Conservation (phyloP, 2,113 vertebrate genomes). For the Pteropus alecto region DNA sequence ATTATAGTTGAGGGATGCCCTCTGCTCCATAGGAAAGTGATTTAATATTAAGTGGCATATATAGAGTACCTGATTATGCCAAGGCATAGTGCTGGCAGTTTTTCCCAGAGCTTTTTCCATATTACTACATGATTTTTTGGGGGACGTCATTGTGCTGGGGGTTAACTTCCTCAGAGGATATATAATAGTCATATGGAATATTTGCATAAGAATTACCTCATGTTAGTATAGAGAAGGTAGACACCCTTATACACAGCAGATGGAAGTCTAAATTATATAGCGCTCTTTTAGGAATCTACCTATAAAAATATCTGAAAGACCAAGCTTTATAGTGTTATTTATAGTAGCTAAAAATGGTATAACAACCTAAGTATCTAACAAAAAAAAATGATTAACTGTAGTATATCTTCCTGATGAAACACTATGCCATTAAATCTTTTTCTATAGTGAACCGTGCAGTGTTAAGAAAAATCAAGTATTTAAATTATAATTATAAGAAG, state of each 20-base stretch:
- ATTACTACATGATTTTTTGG: background rate
- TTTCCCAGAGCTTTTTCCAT: background rate
- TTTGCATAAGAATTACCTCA: background rate
- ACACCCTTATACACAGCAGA: background rate
- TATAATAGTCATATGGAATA: background rate
- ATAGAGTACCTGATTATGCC: background rate
- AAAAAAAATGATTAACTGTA: background rate
- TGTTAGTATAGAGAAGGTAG: background rate
- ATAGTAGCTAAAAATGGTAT: background rate
- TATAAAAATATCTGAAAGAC: background rate
- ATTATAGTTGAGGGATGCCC: background rate
- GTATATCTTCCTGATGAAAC: background rate
- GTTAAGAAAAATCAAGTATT: background rate
- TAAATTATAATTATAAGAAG: background rate
- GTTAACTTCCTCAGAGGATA: background rate
- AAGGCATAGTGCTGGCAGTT: background rate
- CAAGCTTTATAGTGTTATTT: background rate
- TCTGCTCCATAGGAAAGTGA: background rate
- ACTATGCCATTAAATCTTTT: background rate
- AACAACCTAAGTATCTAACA: background rate
- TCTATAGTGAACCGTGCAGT: background rate
- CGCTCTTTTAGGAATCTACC: background rate
- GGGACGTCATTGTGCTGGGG: background rate
- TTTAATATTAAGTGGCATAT: background rate
- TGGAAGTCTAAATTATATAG: conserved; percentile 14